Conservation (phyloP, 2,888 invertebrate species). For the Sturmia bella region DNA sequence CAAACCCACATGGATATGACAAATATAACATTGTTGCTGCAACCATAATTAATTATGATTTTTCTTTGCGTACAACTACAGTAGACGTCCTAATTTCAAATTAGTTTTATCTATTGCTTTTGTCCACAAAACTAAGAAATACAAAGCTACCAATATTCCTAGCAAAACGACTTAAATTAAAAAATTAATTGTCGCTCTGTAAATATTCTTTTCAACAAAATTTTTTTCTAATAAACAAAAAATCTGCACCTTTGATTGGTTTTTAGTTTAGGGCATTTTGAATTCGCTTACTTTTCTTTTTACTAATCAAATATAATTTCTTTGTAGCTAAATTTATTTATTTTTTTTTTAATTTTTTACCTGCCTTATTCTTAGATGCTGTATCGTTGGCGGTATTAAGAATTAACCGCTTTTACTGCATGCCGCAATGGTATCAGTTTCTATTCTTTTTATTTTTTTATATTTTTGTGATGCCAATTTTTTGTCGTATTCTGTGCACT, state of each 20-base stretch:
- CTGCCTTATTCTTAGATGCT: conserved; percentile 59
- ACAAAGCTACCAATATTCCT: too few relatives aligned
- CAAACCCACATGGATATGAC: too few relatives aligned
- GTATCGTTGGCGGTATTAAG: conserved; percentile 69
- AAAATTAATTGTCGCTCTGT: too few relatives aligned
- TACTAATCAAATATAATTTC: not conserved
- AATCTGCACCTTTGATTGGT: not conserved
- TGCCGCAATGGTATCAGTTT: conserved; percentile 69
- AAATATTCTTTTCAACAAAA: too few relatives aligned
- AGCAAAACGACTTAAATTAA: too few relatives aligned
- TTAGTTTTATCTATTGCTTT: too few relatives aligned
- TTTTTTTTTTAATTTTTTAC: conserved; percentile 19
- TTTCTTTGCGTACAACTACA: too few relatives aligned
- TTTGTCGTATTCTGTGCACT: conserved; percentile 72
- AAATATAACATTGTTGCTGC: too few relatives aligned
- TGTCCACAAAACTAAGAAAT: too few relatives aligned
- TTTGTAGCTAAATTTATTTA: conserved; percentile 28
- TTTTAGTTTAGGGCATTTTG: conserved; percentile 8
- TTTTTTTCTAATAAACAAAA: too few relatives aligned
- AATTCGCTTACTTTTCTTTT: not conserved
- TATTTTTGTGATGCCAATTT: conserved; percentile 26
- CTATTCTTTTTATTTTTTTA: conserved; percentile 49
- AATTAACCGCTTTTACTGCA: conserved; percentile 65
- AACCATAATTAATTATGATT: too few relatives aligned
- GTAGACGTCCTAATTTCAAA: too few relatives aligned